Evolutionary conservation across 2,888 invertebrate genomes (phyloP), one percentile per base, ranked within the genome.

Genomic region (Drosophila helvetica): DNA sequence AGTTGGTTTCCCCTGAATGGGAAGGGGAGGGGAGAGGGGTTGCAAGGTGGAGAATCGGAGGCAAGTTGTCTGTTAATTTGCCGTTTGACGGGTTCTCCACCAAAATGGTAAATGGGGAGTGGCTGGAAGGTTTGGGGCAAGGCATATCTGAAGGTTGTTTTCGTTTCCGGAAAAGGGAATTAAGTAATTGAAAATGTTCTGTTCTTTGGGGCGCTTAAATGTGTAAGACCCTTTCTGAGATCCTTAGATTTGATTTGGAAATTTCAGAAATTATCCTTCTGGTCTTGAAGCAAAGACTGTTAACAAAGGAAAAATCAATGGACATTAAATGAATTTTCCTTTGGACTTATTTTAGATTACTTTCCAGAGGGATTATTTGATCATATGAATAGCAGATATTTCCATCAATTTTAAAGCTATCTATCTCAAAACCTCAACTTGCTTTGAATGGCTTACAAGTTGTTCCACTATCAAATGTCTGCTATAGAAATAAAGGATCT

Each of bases 61-160:
- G 51, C 56, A 33, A 42, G 47, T 33, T 66, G 15, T n/a, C 55
- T 18, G 45, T 56, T 63, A 60, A 71, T 75, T 75, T 63, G 33
- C 30, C 52, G 48, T 52, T 78, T 59, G 55, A 74, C 58, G 22
- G 22, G 22, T 22, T 22, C 22, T 22, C 3, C 3, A 22, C 22
- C 22, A 54, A 55, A 30, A 19, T 12, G 38, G 10, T 25, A 17
- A 67, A 42, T 43, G 18, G 42, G 33, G 12, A 18, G 56, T 67
- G 55, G 27, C 27, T 42, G 33, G 61, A 15, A 22, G 8, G 1
- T 27, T 33, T 42, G 42, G 9, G n/a, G 19, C 10, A 25, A 33
- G 53, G 51, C 25, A 46, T 45, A 46, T 50, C 55, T 42, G 30
- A 43, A 33, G 62, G 18, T 45, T 69, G 61, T 62, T 61, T 70